Base-by-base conservation (phyloP, 2,113 vertebrate genomes). In the Alethe diademata region DNA sequence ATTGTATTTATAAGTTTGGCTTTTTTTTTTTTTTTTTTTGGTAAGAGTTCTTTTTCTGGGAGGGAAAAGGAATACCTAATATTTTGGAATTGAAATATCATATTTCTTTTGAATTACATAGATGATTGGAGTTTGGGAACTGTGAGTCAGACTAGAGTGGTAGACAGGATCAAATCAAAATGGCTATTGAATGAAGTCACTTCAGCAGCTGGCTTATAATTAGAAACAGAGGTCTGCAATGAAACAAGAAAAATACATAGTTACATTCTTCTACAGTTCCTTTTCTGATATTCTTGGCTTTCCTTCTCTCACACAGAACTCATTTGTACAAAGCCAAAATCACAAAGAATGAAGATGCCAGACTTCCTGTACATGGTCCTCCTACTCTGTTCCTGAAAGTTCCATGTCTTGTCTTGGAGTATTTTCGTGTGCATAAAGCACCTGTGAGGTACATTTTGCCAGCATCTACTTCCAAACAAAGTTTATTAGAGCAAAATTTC, bases 171-270 rank as follows among this genome's bases (percentile, higher is more conserved):
- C 74, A 94, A 93, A 95, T 93, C 72, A 88, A 95, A 96, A 96
- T 97, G 66, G 69, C 80, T 97, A 54, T 33, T 71, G 91, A 84
- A 93, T 96, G 93, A 96, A 93, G 86, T 97, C 91, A 96, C 70
- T 95, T 90, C 87, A 89, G 90, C 96, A 93, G 50, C 86, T 87
- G 91, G 76, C 73, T 94, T 95, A 95, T 96, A 97, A 95, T 96
- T 96, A 93, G 95, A 96, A 96, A 90, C 94, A 93, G 93, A 94
- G 16, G 50, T 91, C 70, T 70, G 74, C 66, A 85, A 43, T 65
- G 69, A 95, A 92, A 83, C 57, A 93, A 95, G 87, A 88, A 93
- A 96, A 96, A 95, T 73, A 95, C 43, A 92, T 62, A 40, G 78
- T 81, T 88, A 86, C 76, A 88, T 95, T 91, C 65, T 85, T 87